Evolutionary conservation across 2,113 vertebrate genomes (phyloP).

Genomic region (zebrafish (Danio rerio)): DNA sequence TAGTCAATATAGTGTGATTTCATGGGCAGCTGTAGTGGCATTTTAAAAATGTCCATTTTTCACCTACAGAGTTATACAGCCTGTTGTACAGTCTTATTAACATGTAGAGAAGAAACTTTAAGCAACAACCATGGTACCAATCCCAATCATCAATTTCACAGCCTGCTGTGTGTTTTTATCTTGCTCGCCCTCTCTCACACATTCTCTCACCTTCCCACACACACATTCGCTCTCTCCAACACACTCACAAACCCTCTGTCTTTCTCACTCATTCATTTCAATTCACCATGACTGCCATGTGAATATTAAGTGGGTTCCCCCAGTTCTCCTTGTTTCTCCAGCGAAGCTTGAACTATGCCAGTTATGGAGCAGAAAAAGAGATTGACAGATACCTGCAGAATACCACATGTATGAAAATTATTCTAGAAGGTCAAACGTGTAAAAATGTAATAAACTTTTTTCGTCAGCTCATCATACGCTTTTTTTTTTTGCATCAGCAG

Average conservation of each 20-base stretch:
- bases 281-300: constrained; percentile 75
- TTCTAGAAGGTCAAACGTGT: constrained; percentile 56
- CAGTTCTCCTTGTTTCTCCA: constrained; percentile 67
- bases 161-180: constrained; percentile 75
- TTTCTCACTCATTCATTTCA: constrained; percentile 72
- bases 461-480: not conserved
- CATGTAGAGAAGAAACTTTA: constrained; percentile 68
- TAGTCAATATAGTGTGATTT: constrained; percentile 56
- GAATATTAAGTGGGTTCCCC: constrained; percentile 81
- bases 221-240: constrained; percentile 4
- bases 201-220: constrained; percentile 9
- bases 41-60: not conserved
- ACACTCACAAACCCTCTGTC: constrained; percentile 12
- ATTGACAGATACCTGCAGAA: constrained; percentile 49
- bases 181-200: constrained; percentile 24
- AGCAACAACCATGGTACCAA: constrained; percentile 63
- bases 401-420: constrained; percentile 55
- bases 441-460: constrained; percentile 55
- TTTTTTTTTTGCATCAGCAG: not conserved
- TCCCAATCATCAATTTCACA: constrained; percentile 73
- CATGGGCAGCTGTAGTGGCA: constrained; percentile 24
- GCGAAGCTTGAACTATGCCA: constrained; percentile 67
- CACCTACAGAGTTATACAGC: not conserved
- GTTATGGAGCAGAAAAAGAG: constrained; percentile 41
- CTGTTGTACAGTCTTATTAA: constrained; percentile 60